phyloP scores from a whole-genome alignment of 2,888 invertebrate genomes.

The Tillus elongatus region DNA sequence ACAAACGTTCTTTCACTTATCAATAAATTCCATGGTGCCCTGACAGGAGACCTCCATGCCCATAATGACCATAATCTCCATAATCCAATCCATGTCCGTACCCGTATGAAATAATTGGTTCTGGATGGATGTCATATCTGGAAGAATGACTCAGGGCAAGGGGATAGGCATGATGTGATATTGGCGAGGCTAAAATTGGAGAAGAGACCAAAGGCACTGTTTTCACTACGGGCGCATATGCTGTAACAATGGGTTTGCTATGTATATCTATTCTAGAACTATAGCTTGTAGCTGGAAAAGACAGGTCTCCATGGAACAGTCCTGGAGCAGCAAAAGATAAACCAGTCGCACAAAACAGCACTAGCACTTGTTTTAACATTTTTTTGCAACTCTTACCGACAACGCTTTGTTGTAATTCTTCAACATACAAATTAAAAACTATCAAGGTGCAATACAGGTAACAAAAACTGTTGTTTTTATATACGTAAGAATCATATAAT shows the following conservation, averaged over 20 bases:
- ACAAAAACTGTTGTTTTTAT: neutral
- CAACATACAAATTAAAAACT: too few species aligned
- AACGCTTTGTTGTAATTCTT: too few species aligned
- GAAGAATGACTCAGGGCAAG: constrained; percentile 1
- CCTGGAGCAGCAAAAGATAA: neutral
- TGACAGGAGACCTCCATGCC: too few species aligned
- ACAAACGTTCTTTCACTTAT: too few species aligned
- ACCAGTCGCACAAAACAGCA: too few species aligned
- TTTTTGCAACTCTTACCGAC: too few species aligned
- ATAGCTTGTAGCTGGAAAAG: constrained; percentile 2
- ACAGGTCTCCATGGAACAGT: neutral
- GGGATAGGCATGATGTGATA: neutral
- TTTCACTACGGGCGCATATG: constrained; percentile 1
- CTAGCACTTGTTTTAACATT: too few species aligned
- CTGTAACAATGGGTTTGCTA: neutral
- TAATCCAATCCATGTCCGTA: constrained; percentile 1
- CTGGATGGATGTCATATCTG: neutral
- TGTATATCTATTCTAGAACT: neutral
- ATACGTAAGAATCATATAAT: neutral
- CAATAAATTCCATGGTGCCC: too few species aligned
- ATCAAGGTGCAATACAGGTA: too few species aligned
- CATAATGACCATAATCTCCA: constrained; percentile 1
- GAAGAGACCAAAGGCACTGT: neutral
- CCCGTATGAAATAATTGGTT: neutral
- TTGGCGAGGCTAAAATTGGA: neutral